Evolutionary conservation across 2,888 invertebrate genomes (phyloP), one percentile per base, ranked within the genome.

Genomic region (Amblyjoppa fuscipennis): DNA sequence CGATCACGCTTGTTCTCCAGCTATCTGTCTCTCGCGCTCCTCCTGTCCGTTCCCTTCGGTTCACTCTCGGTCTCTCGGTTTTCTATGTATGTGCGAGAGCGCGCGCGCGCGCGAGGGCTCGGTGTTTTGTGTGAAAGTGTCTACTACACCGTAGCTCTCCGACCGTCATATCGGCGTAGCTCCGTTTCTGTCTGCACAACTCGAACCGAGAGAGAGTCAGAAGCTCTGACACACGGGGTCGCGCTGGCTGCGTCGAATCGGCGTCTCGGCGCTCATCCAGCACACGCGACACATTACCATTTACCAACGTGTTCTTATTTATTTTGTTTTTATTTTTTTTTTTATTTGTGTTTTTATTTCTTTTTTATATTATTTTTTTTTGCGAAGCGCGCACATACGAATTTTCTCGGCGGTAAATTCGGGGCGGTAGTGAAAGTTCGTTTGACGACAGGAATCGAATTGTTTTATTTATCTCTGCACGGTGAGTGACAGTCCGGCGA

Each of bases 111-210:
- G 84, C 69, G 64, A 45, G 81, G 28, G 82, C 71, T 56, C 53
- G 53, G 66, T 74, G 68, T 84, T 76, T 81, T 59, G 80, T 80
- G 80, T 73, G 71, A 66, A 68, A 66, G 68, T 66, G 73, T 86
- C 76, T 83, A 80, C 83, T 81, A 82, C 83, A 83, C 16, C 64
- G 56, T 38, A 34, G 85, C 77, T 81, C 77, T 81, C 77, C 76
- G 83, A 91, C 91, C 93, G 93, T 93, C 93, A 93, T 93, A 91
- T 92, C 92, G 89, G 91, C 90, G 92, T 91, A 93, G 92, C 91
- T 92, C 90, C 91, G 92, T 93, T 93, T 93, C 93, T 92, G 93
- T 92, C 93, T 92, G 91, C 92, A 91, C 83, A 83, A 89, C 91
- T 59, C 59, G 25, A 90, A 91, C 88, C 90, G 92, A 86, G 86